Evolutionary conservation across 1,140 invertebrate genomes (phyloP).

Genomic region (Meloidogyne exigua): DNA sequence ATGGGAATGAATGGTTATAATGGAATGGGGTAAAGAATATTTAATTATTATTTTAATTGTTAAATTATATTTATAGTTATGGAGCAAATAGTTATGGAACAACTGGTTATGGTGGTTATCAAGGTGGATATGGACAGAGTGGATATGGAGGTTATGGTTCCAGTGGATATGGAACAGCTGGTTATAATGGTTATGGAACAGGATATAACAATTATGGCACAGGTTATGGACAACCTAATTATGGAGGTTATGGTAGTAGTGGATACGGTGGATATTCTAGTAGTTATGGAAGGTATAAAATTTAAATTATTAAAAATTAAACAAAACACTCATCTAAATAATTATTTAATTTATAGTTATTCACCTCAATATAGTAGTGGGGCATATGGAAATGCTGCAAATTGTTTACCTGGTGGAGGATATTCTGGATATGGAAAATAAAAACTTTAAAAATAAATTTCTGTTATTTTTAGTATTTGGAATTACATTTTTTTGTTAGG

Average conservation of each 20-base stretch:
- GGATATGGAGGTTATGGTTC: not conserved
- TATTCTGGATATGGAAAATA: conserved; percentile 4
- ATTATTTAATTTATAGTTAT: too few relatives aligned
- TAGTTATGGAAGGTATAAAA: not conserved
- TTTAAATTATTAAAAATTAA: too few relatives aligned
- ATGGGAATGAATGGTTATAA: too few relatives aligned
- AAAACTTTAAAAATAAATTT: not conserved
- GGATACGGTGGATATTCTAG: not conserved
- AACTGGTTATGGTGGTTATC: not conserved
- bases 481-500: too few relatives aligned
- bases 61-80: too few relatives aligned
- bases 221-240: not conserved
- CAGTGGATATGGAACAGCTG: not conserved
- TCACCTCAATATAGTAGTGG: not conserved
- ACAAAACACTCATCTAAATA: too few relatives aligned
- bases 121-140: not conserved
- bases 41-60: too few relatives aligned
- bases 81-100: not conserved
- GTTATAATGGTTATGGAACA: not conserved
- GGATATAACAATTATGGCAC: not conserved
- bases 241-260: not conserved
- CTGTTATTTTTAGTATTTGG: not conserved
- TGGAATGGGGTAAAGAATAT: not conserved
- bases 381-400: not conserved
- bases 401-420: not conserved